Evolutionary conservation across 2,888 invertebrate species (phyloP).

Genomic region (Acanthoscelides obtectus): DNA sequence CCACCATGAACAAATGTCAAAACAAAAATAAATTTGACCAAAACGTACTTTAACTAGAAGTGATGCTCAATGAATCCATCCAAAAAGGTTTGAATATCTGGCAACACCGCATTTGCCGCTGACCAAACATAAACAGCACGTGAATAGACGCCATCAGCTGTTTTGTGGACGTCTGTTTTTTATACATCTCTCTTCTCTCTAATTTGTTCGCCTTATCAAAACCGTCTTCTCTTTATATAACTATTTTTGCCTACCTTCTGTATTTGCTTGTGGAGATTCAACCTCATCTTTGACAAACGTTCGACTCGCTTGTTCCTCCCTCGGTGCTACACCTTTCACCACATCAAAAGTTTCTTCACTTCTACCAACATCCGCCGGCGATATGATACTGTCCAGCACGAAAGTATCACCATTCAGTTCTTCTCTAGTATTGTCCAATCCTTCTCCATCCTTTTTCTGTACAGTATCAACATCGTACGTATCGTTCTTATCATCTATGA

Average conservation of each 20-base stretch:
- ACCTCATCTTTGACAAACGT: slow-evolving; percentile 1
- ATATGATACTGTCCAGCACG: background rate
- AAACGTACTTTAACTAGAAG: no score
- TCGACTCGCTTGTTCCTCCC: slow-evolving; percentile 4
- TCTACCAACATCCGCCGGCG: slow-evolving; percentile 1
- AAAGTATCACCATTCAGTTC: background rate
- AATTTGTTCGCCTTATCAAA: no score
- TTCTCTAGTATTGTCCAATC: slow-evolving; percentile 1
- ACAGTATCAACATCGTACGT: slow-evolving; percentile 2
- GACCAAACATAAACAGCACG: no score
- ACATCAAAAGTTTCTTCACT: slow-evolving; percentile 13
- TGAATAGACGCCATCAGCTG: no score
- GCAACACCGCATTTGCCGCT: no score
- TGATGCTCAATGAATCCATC: no score
- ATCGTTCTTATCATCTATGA: slow-evolving; percentile 28
- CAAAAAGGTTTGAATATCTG: no score
- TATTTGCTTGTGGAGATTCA: background rate
- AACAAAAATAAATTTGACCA: no score
- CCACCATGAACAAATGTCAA: no score
- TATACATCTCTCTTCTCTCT: no score
- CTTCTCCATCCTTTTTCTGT: background rate
- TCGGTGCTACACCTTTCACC: slow-evolving; percentile 5
- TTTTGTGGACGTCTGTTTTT: no score
- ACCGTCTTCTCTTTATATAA: no score
- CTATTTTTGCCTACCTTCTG: slow-evolving; percentile 4